Conservation (phyloP, 2,888 invertebrate genomes). For the Lasioglossum lativentre region DNA sequence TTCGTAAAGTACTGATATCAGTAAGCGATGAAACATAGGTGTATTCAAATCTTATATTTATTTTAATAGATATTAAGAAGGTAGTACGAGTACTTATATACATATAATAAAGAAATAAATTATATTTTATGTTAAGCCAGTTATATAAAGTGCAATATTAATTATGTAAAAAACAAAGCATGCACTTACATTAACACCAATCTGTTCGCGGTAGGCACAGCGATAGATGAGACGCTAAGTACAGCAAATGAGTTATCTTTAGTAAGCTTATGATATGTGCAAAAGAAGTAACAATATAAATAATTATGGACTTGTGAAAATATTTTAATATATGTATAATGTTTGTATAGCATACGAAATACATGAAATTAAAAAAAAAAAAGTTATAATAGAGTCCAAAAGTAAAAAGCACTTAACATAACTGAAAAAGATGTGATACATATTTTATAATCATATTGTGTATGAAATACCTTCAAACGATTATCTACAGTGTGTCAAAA, state of each 20-base stretch:
- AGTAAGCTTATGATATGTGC: constrained; percentile 57
- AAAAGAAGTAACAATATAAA: constrained; percentile 32
- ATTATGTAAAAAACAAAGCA: constrained; percentile 66
- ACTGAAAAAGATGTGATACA: constrained; percentile 4
- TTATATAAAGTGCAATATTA: constrained; percentile 43
- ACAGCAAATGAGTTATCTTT: constrained; percentile 77
- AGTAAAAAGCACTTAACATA: constrained; percentile 16
- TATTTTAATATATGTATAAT: constrained; percentile 13
- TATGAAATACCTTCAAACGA: constrained; percentile 9
- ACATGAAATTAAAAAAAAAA: constrained; percentile 16
- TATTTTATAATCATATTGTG: constrained; percentile 12
- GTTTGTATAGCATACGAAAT: constrained; percentile 20
- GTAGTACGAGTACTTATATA: neutral
- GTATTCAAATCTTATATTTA: neutral
- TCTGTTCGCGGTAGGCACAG: constrained; percentile 79
- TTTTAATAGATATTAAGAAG: constrained; percentile 6
- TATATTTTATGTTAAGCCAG: constrained; percentile 42
- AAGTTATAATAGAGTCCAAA: constrained; percentile 16
- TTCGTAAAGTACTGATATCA: constrained; percentile 9
- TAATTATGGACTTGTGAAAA: constrained; percentile 12
- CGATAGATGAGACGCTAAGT: constrained; percentile 82
- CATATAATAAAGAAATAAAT: constrained; percentile 18
- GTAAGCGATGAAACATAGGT: neutral
- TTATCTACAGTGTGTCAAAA: neutral
- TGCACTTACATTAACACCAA: constrained; percentile 82